phyloP scores from a whole-genome alignment of 2,888 invertebrate genomes.

The Troides helena region DNA sequence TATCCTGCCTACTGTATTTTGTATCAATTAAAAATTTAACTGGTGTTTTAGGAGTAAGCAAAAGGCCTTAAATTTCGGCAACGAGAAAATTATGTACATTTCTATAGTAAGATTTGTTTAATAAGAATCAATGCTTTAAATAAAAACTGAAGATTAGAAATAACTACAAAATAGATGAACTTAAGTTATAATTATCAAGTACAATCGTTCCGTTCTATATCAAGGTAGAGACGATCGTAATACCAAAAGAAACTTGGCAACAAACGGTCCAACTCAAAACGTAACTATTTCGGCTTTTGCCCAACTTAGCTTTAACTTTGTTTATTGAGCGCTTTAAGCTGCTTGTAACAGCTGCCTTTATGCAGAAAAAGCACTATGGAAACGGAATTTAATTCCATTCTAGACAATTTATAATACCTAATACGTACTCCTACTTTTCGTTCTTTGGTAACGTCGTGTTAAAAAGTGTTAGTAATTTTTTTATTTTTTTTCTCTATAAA shows the following conservation, averaged over 20 bases:
- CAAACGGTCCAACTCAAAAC: constrained; percentile 18
- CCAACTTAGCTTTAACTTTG: constrained; percentile 21
- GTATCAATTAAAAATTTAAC: too few relatives aligned
- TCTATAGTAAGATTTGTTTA: too few relatives aligned
- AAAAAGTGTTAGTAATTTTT: too few relatives aligned
- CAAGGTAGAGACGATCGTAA: constrained; percentile 10
- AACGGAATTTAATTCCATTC: background rate
- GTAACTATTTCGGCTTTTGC: constrained; percentile 26
- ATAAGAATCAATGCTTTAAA: background rate
- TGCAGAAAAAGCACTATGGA: background rate
- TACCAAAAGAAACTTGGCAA: constrained; percentile 26
- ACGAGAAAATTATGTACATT: too few relatives aligned
- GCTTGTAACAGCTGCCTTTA: background rate
- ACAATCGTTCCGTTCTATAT: background rate
- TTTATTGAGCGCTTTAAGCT: constrained; percentile 7
- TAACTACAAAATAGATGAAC: too few relatives aligned
- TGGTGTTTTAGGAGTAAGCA: too few relatives aligned
- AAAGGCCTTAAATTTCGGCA: too few relatives aligned
- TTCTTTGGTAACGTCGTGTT: too few relatives aligned
- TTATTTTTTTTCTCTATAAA: too few relatives aligned
- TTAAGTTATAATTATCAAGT: too few relatives aligned
- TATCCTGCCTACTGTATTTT: too few relatives aligned
- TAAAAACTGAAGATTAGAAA: too few relatives aligned
- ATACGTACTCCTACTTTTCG: background rate
- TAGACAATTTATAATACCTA: background rate